Conservation (phyloP, 53 echinoderm and acorn worm species). For the Astropecten irregularis region DNA sequence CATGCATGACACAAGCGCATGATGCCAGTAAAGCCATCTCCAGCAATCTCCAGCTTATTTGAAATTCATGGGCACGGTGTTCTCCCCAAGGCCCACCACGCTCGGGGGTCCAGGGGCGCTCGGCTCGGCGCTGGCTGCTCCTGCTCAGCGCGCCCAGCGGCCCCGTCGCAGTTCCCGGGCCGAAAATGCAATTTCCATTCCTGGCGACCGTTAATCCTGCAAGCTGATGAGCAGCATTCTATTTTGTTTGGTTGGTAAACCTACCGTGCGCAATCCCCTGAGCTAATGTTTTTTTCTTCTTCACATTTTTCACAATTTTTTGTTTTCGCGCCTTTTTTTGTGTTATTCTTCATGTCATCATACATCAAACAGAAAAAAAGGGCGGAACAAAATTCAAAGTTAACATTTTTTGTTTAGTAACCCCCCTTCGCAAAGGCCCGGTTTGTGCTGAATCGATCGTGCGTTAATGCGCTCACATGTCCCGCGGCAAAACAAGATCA, state of each 20-base stretch:
- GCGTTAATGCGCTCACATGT: background rate
- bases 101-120: too few relatives aligned
- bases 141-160: background rate
- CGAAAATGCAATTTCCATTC: conserved; percentile 43
- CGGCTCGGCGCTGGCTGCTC: background rate
- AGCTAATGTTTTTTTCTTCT: conserved; percentile 10
- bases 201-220: background rate
- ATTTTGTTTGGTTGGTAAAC: conserved; percentile 58
- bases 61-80: conserved; percentile 54
- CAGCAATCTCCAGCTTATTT: conserved; percentile 34
- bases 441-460: background rate
- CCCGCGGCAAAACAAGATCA: conserved; percentile 47
- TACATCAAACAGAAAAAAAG: too few relatives aligned
- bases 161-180: background rate
- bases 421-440: too few relatives aligned
- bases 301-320: background rate
- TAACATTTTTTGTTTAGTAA: too few relatives aligned
- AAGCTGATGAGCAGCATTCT: conserved; percentile 35
- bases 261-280: background rate
- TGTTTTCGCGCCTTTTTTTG: background rate
- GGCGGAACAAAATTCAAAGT: background rate
- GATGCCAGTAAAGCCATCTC: conserved; percentile 25
- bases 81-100: conserved; percentile 40
- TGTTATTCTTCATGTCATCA: too few relatives aligned
- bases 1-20: conserved; percentile 54